A percentile compares a stretch with the other conserved stretches of the same genome.
Evolutionary conservation across 2,113 vertebrate species (phyloP).

Genomic region (Micronycteris hirsuta): DNA sequence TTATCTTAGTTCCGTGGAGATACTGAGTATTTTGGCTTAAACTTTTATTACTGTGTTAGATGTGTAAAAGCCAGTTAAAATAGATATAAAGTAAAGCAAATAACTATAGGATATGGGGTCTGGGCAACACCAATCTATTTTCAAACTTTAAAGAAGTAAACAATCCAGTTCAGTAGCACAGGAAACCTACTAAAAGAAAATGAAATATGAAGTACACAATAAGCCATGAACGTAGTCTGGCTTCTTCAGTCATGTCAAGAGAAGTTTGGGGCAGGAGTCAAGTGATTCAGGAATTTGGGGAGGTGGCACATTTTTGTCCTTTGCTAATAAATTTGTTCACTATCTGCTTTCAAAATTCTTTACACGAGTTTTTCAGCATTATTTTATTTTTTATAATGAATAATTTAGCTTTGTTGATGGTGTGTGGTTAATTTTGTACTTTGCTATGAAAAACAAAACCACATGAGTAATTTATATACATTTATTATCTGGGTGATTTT

Average conservation of each 20-base stretch:
- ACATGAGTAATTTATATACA: neutral
- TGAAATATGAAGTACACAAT: neutral
- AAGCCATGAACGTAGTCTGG: neutral
- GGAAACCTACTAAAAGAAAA: neutral
- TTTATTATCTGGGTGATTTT: neutral
- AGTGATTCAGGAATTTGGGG: neutral
- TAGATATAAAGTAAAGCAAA: neutral
- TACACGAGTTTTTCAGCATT: neutral
- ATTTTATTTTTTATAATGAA: neutral
- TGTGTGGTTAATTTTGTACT: neutral
- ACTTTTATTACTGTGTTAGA: neutral
- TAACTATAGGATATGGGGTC: neutral
- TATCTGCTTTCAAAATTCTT: neutral
- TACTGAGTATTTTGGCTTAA: constrained; percentile 18
- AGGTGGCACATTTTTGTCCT: neutral
- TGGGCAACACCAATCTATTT: neutral
- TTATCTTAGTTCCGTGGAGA: neutral
- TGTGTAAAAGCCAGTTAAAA: neutral
- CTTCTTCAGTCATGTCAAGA: neutral
- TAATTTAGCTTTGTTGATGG: neutral
- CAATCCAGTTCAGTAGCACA: neutral
- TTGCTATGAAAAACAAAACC: neutral
- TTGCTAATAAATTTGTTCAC: neutral
- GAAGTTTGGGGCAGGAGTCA: neutral
- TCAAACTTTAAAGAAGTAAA: neutral